Evolutionary conservation across 2,888 invertebrate species (phyloP), one percentile per base, ranked within the genome.

Genomic region (Thera obeliscata): DNA sequence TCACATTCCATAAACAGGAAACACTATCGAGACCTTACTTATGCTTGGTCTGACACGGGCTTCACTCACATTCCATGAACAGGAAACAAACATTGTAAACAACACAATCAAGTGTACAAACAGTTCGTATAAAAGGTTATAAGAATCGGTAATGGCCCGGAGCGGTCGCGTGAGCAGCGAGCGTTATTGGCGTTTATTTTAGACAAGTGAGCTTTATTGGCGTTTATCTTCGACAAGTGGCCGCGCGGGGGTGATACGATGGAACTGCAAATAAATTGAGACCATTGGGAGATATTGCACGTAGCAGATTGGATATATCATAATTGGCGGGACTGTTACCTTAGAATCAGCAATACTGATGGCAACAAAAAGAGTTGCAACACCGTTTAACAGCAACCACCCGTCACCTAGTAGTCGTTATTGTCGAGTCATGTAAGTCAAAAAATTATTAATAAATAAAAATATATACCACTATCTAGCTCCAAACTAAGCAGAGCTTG

Each of bases 201-300:
- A 64, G 68, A 66, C 66, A 75, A 77, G 74, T 75, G 67, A 68
- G 68, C 72, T 71, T 74, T 75, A 77, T 67, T 71, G 66, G 72
- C 71, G 69, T 76, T 76, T 75, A 76, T 64, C 58, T 58, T 58
- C 65, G 68, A 66, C 66, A 75, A 77, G 74, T 75, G 74, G 73
- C 64, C 77, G 67, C 77, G 62, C 66, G 75, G 77, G 77, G 63
- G 62, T 72, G 8, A 70, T 77, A 73, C 58, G 56, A 72, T 60
- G 70, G 65, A 70, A n/a, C 66, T 59, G 64, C 46, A 70, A 71
- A 76, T 66, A 57, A 59, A 77, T 77, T 67, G 68, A 66, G 71
- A 64, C 58, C 3, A 43, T 63, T 56, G 55, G 41, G 36, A 59
- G 52, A 49, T 58, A 64, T 55, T 61, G 58, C 64, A 58, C 64